Percentiles rank a stretch among this genome's conserved stretches.
Conservation (phyloP, 1,140 invertebrate species). For the Batillaria attramentaria region DNA sequence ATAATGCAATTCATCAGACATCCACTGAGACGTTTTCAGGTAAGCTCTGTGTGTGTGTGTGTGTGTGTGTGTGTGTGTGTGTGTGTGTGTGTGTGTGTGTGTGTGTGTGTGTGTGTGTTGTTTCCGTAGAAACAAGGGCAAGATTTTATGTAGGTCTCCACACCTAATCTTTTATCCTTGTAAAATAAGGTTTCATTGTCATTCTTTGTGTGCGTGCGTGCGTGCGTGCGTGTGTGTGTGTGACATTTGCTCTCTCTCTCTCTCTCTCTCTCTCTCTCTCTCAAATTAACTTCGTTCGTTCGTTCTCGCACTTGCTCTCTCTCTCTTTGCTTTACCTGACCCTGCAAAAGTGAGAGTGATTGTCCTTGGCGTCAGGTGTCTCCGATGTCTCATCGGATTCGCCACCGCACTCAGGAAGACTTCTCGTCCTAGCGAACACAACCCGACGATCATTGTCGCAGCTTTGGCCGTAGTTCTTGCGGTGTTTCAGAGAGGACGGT, state of each 20-base stretch:
- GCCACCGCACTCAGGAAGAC: background rate
- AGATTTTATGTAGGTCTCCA: background rate
- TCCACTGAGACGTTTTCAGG: background rate
- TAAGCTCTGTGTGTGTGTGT: background rate
- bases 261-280: no score
- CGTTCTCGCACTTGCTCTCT: background rate
- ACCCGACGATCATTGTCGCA: no score
- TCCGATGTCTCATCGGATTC: background rate
- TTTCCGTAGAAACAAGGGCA: background rate
- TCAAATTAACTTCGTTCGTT: no score
- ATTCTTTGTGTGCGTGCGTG: no score
- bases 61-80: no score
- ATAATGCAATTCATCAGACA: background rate
- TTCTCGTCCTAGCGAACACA: background rate
- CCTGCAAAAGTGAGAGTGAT: background rate
- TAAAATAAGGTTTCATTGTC: background rate
- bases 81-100: no score
- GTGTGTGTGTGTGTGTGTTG: background rate
- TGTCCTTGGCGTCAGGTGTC: background rate
- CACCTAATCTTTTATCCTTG: background rate
- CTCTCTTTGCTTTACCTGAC: background rate
- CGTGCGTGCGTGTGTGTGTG: no score
- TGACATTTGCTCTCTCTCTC: no score
- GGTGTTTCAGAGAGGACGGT: no score
- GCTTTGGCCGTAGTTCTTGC: no score